These are phyloP conservation scores for Eulemur macaco DNA, from an alignment of 2,113 vertebrate genomes.

Conservation along the genomic window DNA sequence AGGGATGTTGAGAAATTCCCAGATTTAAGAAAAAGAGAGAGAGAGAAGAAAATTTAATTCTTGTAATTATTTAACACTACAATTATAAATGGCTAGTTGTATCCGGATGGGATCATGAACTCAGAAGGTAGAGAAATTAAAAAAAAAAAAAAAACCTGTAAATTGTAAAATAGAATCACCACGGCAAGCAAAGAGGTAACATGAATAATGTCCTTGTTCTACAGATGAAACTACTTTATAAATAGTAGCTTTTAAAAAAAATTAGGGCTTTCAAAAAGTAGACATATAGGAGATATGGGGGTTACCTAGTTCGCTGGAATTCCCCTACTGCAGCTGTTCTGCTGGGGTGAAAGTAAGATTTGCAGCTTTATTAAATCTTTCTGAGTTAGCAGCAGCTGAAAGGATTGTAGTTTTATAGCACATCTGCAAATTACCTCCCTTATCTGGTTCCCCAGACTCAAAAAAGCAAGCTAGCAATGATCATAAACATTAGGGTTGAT, in stretches of 20 bases:
- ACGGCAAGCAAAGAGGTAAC: neutral
- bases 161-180: neutral
- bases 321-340: neutral
- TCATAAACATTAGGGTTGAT: neutral
- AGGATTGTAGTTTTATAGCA: neutral
- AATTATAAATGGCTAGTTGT: neutral
- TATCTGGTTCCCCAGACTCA: neutral
- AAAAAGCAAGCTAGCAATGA: neutral
- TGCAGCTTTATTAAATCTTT: neutral
- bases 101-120: neutral
- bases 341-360: neutral
- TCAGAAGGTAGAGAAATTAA: neutral
- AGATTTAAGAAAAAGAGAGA: neutral
- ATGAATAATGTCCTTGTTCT: neutral
- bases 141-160: neutral
- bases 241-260: neutral
- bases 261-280: neutral
- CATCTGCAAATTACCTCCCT: neutral
- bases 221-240: neutral
- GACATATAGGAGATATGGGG: neutral
- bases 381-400: neutral
- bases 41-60: neutral
- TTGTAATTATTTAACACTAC: neutral
- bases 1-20: neutral
- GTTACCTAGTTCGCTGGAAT: neutral